Evolutionary conservation across 2,113 vertebrate genomes (phyloP).

Genomic region (Erythrocercus mccallii): DNA sequence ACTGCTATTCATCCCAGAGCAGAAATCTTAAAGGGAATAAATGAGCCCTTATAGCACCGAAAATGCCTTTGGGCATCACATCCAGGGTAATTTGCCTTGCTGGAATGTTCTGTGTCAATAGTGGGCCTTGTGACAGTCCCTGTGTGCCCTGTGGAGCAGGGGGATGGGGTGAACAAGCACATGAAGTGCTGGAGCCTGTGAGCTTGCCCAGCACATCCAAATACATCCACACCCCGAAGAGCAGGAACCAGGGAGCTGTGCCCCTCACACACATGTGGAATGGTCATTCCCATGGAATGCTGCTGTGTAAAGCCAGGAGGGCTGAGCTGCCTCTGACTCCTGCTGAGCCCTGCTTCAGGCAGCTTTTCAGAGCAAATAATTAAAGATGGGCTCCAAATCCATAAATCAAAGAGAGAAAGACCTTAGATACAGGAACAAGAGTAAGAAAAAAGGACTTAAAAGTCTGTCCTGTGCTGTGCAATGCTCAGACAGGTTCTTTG

Average conservation of each 20-base stretch:
- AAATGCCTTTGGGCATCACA: not conserved
- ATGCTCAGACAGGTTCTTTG: not conserved
- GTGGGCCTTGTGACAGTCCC: not conserved
- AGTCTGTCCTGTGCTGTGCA: not conserved
- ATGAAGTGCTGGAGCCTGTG: not conserved
- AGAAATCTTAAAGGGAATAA: not conserved
- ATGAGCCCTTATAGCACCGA: not conserved
- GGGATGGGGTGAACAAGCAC: not conserved
- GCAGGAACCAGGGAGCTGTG: not conserved
- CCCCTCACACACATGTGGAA: not conserved
- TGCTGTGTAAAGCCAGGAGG: not conserved
- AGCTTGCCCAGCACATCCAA: not conserved
- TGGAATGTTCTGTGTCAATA: not conserved
- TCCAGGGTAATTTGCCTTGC: not conserved
- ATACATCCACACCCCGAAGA: fast-evolving
- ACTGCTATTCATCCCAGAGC: not conserved
- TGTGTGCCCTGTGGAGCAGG: not conserved
- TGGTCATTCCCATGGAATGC: not conserved
- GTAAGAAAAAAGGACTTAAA: not conserved
- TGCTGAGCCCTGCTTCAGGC: not conserved
- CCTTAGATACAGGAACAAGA: not conserved
- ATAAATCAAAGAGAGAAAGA: constrained; percentile 26
- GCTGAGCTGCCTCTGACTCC: not conserved
- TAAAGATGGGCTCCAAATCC: constrained; percentile 26
- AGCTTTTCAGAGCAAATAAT: not conserved